A percentile compares a stretch with the other conserved stretches of the same genome.
phyloP scores from a whole-genome alignment of 2,888 invertebrate genomes.

The Drosophila stalkeri region DNA sequence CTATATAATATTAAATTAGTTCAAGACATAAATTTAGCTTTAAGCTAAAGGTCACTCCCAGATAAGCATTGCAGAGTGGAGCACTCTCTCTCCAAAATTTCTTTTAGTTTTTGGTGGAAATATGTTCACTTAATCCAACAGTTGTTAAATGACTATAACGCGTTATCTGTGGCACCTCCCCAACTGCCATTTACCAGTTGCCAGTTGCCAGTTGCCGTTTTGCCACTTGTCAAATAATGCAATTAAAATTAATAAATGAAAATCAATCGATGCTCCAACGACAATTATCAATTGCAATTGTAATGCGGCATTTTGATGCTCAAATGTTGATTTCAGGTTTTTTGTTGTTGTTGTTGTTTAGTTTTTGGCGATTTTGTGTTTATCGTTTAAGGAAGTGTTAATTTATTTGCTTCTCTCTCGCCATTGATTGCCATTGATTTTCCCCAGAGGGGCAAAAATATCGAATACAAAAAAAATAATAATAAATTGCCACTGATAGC shows the following conservation, averaged over 20 bases:
- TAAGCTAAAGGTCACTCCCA: not conserved
- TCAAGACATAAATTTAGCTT: not conserved
- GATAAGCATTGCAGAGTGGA: not conserved
- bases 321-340: constrained; percentile 46
- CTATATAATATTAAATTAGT: not conserved
- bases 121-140: constrained; percentile 44
- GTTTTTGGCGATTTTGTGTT: constrained; percentile 53
- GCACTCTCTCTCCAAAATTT: not conserved
- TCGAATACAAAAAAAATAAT: constrained; percentile 31
- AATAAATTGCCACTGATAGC: constrained; percentile 80
- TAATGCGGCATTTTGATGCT: constrained; percentile 58
- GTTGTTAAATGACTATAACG: constrained; percentile 41
- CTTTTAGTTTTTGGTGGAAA: constrained; percentile 16
- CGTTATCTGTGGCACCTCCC: constrained; percentile 48
- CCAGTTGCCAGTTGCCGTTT: constrained; percentile 15
- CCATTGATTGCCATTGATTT: constrained; percentile 26
- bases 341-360: not conserved
- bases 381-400: constrained; percentile 82
- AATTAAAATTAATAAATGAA: constrained; percentile 79
- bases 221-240: too few relatives aligned
- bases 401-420: constrained; percentile 76
- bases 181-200: not conserved
- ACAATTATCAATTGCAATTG: constrained; percentile 56
- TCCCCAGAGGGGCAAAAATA: constrained; percentile 34
- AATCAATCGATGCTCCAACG: constrained; percentile 55